These are phyloP conservation scores for Adelosebastes latens DNA, from an alignment of 2,797 vertebrate species.

Conservation along the genomic window DNA sequence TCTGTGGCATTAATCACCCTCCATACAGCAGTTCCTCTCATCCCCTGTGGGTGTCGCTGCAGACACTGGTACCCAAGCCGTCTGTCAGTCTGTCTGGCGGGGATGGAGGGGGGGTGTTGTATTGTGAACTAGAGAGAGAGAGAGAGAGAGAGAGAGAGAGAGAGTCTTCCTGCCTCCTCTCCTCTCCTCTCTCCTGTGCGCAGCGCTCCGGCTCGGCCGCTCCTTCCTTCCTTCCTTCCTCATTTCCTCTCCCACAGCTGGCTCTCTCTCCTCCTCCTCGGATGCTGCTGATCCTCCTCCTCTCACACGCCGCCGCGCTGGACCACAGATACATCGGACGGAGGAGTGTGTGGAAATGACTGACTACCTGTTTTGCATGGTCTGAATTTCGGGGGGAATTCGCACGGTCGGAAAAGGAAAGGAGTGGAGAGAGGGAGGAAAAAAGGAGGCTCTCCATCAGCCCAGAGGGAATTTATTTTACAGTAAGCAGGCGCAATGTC, in stretches of 20 bases:
- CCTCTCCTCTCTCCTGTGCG: slow-evolving; percentile 71
- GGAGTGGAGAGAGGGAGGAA: slow-evolving; percentile 67
- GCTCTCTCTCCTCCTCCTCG: slow-evolving; percentile 54
- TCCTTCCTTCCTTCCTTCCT: slow-evolving; percentile 67
- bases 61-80: slow-evolving; percentile 55
- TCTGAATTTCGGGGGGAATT: slow-evolving; percentile 77
- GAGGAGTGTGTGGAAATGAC: slow-evolving; percentile 58
- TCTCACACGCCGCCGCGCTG: neutral
- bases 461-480: slow-evolving; percentile 78
- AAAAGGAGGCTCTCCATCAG: slow-evolving; percentile 67
- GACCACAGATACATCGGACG: slow-evolving; percentile 14
- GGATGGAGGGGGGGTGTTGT: slow-evolving; percentile 45
- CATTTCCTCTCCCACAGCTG: slow-evolving; percentile 65
- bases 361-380: slow-evolving; percentile 64
- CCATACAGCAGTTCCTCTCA: slow-evolving; percentile 3
- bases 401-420: slow-evolving; percentile 69
- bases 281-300: neutral
- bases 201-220: slow-evolving; percentile 77
- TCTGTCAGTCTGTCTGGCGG: slow-evolving; percentile 69
- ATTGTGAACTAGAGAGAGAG: slow-evolving; percentile 51
- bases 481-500: slow-evolving; percentile 86
- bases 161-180: slow-evolving; percentile 66
- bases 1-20: slow-evolving; percentile 3
- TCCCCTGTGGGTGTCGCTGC: slow-evolving; percentile 78
- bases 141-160: slow-evolving; percentile 41